These are phyloP conservation scores for Morone chrysops DNA, from an alignment of 2,113 vertebrate genomes.

Conservation along the genomic window DNA sequence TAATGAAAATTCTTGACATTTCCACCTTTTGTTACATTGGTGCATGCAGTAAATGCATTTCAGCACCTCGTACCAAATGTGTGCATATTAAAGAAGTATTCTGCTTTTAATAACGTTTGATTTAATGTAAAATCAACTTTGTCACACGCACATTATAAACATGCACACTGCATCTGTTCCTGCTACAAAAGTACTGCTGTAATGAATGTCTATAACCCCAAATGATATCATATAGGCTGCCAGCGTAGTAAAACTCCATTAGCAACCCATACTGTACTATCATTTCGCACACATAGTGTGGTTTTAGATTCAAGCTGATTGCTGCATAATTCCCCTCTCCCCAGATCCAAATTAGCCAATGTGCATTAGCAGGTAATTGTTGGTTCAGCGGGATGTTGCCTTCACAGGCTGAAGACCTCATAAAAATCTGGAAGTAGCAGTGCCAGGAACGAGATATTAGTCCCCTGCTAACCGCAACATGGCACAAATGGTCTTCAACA, in stretches of 20 bases:
- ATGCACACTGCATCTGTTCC: constrained; percentile 27
- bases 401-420: constrained; percentile 56
- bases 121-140: not conserved
- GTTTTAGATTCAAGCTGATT: constrained; percentile 59
- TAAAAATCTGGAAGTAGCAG: constrained; percentile 63
- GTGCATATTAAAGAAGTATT: not conserved
- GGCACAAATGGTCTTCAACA: constrained; percentile 37
- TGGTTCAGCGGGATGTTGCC: constrained; percentile 52
- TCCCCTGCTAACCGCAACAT: constrained; percentile 52
- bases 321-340: constrained; percentile 55
- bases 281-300: constrained; percentile 30
- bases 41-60: not conserved
- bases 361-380: constrained; percentile 73
- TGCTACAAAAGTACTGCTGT: not conserved
- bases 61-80: constrained; percentile 2
- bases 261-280: constrained; percentile 41
- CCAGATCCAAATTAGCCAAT: constrained; percentile 60
- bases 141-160: not conserved
- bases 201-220: constrained; percentile 21
- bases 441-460: constrained; percentile 63
- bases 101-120: constrained; percentile 6
- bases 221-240: constrained; percentile 35
- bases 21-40: not conserved
- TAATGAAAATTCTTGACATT: constrained; percentile 9
- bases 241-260: constrained; percentile 44